phyloP scores from a whole-genome alignment of 2,113 vertebrate genomes.

The Ciconia boyciana region DNA sequence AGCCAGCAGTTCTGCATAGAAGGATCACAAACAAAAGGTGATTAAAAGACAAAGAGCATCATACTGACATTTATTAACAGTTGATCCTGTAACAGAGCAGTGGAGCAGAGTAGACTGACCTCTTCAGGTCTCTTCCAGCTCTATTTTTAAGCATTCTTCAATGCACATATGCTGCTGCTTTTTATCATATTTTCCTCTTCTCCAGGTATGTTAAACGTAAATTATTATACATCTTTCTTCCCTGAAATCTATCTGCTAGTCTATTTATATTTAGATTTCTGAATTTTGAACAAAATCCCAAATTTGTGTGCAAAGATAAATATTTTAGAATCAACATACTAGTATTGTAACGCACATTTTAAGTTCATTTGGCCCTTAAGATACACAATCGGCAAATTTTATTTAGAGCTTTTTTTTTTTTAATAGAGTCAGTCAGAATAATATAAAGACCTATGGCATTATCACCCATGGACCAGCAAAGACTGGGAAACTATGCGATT shows the following conservation, averaged over 20 bases:
- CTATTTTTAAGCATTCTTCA: background rate
- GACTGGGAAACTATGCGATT: background rate
- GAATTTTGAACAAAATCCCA: background rate
- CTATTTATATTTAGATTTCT: background rate
- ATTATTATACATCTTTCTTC: background rate
- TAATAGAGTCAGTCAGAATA: background rate
- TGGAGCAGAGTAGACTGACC: slow-evolving; percentile 46
- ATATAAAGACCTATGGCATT: background rate
- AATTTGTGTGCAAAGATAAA: background rate
- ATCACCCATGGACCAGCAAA: background rate
- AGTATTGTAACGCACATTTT: background rate
- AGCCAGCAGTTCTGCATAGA: background rate
- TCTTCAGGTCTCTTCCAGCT: slow-evolving; percentile 42
- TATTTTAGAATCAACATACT: background rate
- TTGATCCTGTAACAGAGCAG: background rate
- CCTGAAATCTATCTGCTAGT: background rate
- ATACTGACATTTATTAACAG: background rate
- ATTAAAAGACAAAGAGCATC: slow-evolving; percentile 35
- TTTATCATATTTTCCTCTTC: background rate
- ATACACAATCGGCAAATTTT: background rate
- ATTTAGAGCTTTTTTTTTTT: background rate
- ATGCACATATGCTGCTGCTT: background rate
- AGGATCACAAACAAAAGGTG: slow-evolving; percentile 18
- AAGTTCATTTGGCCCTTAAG: background rate
- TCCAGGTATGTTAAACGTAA: background rate